Base-by-base conservation (phyloP, 2,113 vertebrate genomes). In the Callipepla californica region DNA sequence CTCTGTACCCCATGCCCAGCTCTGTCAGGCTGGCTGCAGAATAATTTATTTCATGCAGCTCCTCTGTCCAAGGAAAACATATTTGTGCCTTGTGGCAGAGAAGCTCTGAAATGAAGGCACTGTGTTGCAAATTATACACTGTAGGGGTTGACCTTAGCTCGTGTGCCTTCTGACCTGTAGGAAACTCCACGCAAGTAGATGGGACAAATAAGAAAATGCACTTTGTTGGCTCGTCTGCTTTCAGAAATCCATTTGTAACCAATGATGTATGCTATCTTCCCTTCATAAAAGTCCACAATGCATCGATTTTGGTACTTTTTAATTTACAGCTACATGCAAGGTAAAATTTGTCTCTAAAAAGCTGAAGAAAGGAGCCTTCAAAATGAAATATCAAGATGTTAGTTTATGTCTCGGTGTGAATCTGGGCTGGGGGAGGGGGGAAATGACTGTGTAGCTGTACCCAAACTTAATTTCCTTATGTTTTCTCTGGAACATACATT, bases 41-140 rank as follows among this genome's bases (percentile, higher is more conserved):
- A 96, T 98, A 95, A 98, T 98, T 98, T 98, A 97, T 98, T 98
- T 98, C 96, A 91, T 95, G 78, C 95, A 69, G 80, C 74, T 94
- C 80, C 82, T 67, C 63, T 23, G 87, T 97, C 98, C 98, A 98
- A 98, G 96, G 95, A 97, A 98, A 98, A 98, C 97, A 98, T 84
- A 94, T 95, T 85, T 21, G 70, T 65, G 76, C 95, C 97, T 97
- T 61, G 92, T 96, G 97, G 97, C 96, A 95, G 85, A 95, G 94
- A 85, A 82, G 91, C 96, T 94, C 92, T 96, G 95, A 97, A 96
- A 81, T 68, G 94, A 97, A 96, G 95, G 95, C 96, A 87, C 97
- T 96, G 94, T 97, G 97, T 59, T 97, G 96, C 95, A 96, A 96
- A 96, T 90, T 91, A 86, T 77, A 78, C 88, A 93, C 96, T 94